Evolutionary conservation across 2,888 invertebrate species (phyloP), one percentile per base, ranked within the genome.

Genomic region (Chymomyza procnemis): DNA sequence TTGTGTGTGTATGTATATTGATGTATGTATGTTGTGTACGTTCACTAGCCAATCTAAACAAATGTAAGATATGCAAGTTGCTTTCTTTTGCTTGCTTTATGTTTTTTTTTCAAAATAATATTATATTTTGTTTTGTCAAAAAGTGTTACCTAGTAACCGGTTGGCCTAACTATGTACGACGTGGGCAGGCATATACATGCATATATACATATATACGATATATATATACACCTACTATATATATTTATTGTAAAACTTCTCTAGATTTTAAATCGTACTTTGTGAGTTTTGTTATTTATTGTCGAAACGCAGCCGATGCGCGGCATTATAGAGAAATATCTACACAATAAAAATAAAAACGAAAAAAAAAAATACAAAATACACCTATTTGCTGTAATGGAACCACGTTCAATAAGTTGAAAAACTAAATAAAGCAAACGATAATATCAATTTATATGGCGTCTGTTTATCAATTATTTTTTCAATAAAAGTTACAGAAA

Each of bases 271-370:
- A 78, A 79, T 73, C 73, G 76, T 86, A 81, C 82, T 87, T 87
- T 87, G 87, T 83, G 82, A 87, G 87, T 83, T 83, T 83, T 83
- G 86, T 83, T 87, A 85, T 83, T 87, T 85, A 87, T 83, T 85
- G 78, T 77, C 78, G 48, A 56, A n/a, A 19, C 19, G 50, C 19
- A 50, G 50, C 50, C 50, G 16, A 50, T 16, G 19, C 50, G 34
- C 12, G 74, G 87, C 87, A 86, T 86, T 84, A 80, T 86, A 47
- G 18, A 63, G 18, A 61, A 54, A 52, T 6, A 22, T 14, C 9
- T 16, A 52, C 18, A 30, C 50, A 30, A 26, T 26, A 50, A 50
- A 50, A 50, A n/a, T n/a, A n/a, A 26, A 16, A 46, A 30, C 50
- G 46, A 46, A 14, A 63, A 21, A 55, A 21, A 55, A 14, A 55